Evolutionary conservation across 2,113 vertebrate species (phyloP).

Genomic region (Coturnix japonica): DNA sequence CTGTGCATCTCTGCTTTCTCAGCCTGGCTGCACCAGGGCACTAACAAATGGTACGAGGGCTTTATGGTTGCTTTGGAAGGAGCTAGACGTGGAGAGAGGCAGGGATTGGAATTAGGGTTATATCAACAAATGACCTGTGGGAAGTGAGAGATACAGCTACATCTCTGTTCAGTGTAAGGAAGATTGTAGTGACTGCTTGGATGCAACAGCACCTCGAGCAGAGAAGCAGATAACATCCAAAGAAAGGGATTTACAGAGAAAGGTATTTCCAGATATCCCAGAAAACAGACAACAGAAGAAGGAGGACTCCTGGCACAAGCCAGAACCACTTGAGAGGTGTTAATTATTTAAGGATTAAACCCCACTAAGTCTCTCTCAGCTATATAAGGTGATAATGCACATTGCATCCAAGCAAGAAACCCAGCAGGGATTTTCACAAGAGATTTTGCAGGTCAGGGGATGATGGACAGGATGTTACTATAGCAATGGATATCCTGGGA

Average conservation of each 20-base stretch:
- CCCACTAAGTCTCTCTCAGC: constrained; percentile 39
- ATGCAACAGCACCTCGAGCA: background rate
- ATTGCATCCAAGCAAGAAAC: constrained; percentile 17
- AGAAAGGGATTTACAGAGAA: constrained; percentile 32
- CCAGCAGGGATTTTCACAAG: constrained; percentile 45
- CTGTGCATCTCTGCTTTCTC: background rate
- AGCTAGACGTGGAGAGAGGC: background rate
- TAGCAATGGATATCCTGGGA: constrained; percentile 67
- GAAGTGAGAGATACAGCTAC: background rate
- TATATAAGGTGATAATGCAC: constrained; percentile 53
- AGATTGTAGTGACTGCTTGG: background rate
- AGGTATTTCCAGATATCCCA: constrained; percentile 13
- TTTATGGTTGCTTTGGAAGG: background rate
- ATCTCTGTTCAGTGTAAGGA: background rate
- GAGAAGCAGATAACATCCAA: constrained; percentile 32
- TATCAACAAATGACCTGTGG: constrained; percentile 7
- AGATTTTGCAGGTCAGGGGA: constrained; percentile 53
- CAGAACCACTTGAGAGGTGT: constrained; percentile 54
- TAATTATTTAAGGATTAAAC: constrained; percentile 64
- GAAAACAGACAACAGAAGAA: constrained; percentile 30
- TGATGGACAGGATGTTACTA: constrained; percentile 71
- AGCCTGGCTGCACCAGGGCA: background rate
- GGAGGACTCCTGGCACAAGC: background rate
- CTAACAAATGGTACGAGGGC: fast-evolving
- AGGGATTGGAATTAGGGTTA: background rate